A percentile compares a stretch with the other conserved stretches of the same genome.
Evolutionary conservation across 1,140 invertebrate species (phyloP).

Genomic region (Cheumatopsyche charites): DNA sequence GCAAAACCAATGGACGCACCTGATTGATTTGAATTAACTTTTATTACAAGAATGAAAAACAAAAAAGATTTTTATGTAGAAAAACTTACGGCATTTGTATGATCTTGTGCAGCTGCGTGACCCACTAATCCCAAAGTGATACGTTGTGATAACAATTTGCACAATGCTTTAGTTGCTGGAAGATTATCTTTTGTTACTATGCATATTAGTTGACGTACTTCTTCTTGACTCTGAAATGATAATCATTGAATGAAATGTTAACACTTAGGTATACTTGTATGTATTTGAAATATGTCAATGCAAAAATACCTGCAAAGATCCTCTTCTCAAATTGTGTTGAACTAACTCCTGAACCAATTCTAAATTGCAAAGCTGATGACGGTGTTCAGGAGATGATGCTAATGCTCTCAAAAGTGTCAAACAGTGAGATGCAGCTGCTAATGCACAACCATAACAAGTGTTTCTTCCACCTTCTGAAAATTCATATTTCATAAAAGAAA

Average conservation of each 20-base stretch:
- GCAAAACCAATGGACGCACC: slow-evolving; percentile 80
- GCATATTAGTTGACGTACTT: slow-evolving; percentile 86
- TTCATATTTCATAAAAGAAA: background rate
- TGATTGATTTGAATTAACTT: slow-evolving; percentile 50
- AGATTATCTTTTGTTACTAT: slow-evolving; percentile 89
- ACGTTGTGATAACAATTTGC: slow-evolving; percentile 79
- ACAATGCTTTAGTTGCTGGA: slow-evolving; percentile 85
- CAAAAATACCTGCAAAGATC: slow-evolving; percentile 67
- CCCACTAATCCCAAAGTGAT: slow-evolving; percentile 79
- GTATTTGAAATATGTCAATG: slow-evolving; percentile 16
- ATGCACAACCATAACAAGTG: slow-evolving; percentile 84
- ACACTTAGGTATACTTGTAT: no score
- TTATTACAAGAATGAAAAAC: background rate
- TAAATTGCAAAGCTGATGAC: slow-evolving; percentile 81
- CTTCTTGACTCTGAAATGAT: slow-evolving; percentile 72
- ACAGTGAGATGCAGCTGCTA: slow-evolving; percentile 90
- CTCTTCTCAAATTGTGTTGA: slow-evolving; percentile 85
- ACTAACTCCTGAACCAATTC: slow-evolving; percentile 90
- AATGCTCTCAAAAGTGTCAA: slow-evolving; percentile 90
- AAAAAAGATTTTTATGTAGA: background rate
- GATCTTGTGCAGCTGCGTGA: slow-evolving; percentile 64
- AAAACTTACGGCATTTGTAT: slow-evolving; percentile 59
- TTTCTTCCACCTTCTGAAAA: slow-evolving; percentile 53
- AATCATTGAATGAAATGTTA: background rate
- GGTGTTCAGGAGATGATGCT: slow-evolving; percentile 79